Evolutionary conservation across 2,113 vertebrate species (phyloP).

Genomic region (Diadophis punctatus): DNA sequence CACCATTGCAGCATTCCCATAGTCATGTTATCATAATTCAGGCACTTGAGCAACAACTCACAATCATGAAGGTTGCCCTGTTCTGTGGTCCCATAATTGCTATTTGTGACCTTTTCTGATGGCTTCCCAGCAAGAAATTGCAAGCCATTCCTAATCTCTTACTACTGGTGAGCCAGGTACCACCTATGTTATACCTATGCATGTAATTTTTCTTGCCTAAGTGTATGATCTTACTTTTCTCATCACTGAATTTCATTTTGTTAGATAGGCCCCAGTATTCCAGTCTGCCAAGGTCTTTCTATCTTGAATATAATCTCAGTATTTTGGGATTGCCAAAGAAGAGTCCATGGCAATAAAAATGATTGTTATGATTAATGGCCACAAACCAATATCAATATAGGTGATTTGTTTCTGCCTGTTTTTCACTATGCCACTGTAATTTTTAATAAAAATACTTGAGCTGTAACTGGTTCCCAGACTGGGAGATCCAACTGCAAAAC

Average conservation of each 20-base stretch:
- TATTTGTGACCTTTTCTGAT: too few species aligned
- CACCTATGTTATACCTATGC: neutral
- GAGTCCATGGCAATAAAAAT: neutral
- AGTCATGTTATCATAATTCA: too few species aligned
- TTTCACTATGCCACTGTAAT: neutral
- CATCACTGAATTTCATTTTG: neutral
- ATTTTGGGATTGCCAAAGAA: neutral
- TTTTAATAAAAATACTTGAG: neutral
- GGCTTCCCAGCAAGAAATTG: too few species aligned
- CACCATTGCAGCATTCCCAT: too few species aligned
- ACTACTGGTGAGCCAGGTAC: neutral
- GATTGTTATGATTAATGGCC: neutral
- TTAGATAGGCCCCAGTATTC: neutral
- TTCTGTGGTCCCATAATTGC: too few species aligned
- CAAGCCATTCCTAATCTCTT: too few species aligned
- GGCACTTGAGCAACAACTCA: too few species aligned
- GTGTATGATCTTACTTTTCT: neutral
- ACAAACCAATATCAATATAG: neutral
- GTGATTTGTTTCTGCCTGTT: neutral
- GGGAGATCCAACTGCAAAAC: neutral
- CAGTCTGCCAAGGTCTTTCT: neutral
- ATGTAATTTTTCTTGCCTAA: neutral
- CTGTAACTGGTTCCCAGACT: neutral
- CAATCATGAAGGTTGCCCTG: too few species aligned
- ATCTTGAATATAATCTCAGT: neutral